Base-by-base conservation (phyloP, 2,113 vertebrate species). In the Phaetusa simplex region DNA sequence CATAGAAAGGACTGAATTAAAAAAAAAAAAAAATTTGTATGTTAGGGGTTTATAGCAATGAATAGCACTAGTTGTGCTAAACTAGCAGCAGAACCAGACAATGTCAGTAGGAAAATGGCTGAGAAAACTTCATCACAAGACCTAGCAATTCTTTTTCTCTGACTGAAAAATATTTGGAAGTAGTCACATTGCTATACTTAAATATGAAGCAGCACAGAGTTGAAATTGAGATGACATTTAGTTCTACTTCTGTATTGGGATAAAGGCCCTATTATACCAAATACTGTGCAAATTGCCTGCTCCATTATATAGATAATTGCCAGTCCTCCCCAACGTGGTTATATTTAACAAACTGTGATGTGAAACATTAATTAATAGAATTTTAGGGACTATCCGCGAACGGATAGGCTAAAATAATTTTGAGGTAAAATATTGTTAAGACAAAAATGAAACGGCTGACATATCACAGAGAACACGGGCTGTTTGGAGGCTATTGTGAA, bases 11-110 rank as follows among this genome's bases (percentile, higher is more conserved):
- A 59, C 36, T 58, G 13, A 62, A 34, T 52, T 45, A n/a, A 6
- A 4, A 14, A 59, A 36, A 26, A 45, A 2, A 11, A 15, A n/a
- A 47, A 45, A 1, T 43, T 4, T 47, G 1, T 24, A 1, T 66
- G 18, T n/a, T 71, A 17, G 11, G 26, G 4, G 1, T 71, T 58
- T 79, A 8, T 53, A 85, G 32, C 7, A 85, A 12, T 30, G 27
- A 62, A 34, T 21, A 86, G 23, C 38, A 65, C 9, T 36, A 34
- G n/a, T 34, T 67, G 17, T 86, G 14, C 47, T 90, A 34, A 72
- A 36, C 66, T 76, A 9, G 14, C 36, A 38, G n/a, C n/a, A 73
- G 34, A 72, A 73, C 19, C 49, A 45, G 21, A 21, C 8, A 16
- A 14, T 93, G 3, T 32, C 6, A 50, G 1, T 13, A 45, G 43